Base-by-base conservation (phyloP, 2,113 vertebrate species). In the Proteles cristata region DNA sequence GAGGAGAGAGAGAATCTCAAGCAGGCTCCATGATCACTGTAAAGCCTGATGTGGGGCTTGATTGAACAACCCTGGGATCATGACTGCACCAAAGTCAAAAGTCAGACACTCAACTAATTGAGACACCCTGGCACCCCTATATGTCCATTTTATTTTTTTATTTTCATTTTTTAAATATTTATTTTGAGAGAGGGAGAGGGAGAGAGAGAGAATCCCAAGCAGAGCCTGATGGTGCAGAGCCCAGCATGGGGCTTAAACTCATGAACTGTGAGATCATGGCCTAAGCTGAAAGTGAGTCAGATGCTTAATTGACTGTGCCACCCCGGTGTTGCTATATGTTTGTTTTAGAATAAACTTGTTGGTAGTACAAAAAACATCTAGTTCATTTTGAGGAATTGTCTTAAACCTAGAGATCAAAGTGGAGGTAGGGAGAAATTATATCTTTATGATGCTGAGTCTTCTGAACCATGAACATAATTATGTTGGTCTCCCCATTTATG, bases 351-450 rank as follows among this genome's bases (percentile, higher is more conserved):
- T 94, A 90, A 89, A 35, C 33, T 74, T 83, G 19, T 85, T 19
- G 65, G 19, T 77, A 48, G 74, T 90, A 90, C 39, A 31, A 84
- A 88, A 85, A 73, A 12, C 11, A 65, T 63, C 61, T n/a, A 86
- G 53, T n/a, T 93, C 53, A 21, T 90, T 80, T 96, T 93, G 50
- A 85, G 19, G 86, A 93, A 69, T 85, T 23, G 61, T 83, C 65
- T 90, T 84, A 90, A 90, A 85, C 50, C 26, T 79, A 43, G 55
- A 80, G 26, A 45, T 55, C n/a, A 71, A 65, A 85, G 28, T 53
- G 28, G 8, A 28, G 53, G 76, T 79, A 28, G 76, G 76, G 48
- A 79, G 50, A 7, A 65, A 50, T 9, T 53, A n/a, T 43, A 80
- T 80, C 48, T 84, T 93, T 33, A 83, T 58, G 48, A 17, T 86